Conservation (phyloP, 2,113 vertebrate species). For the Empidonax traillii region DNA sequence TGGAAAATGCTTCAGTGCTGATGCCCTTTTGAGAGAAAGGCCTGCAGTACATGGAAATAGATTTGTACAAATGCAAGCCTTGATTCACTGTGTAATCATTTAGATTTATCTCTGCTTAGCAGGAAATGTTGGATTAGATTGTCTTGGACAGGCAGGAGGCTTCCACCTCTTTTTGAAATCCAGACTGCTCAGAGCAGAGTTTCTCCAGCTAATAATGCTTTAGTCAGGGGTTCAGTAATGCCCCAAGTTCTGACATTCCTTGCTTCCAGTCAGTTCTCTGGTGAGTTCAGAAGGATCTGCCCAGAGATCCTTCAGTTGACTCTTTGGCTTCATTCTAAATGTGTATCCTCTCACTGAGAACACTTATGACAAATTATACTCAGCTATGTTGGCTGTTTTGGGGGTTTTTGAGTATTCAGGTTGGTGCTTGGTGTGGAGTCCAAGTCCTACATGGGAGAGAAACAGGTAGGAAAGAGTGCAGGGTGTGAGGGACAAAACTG, state of each 20-base stretch:
- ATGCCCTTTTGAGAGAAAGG: neutral
- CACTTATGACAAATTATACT: neutral
- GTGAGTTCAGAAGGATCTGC: neutral
- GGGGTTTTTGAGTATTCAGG: neutral
- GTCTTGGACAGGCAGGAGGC: neutral
- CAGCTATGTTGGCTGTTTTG: neutral
- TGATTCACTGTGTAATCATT: neutral
- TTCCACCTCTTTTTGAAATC: neutral
- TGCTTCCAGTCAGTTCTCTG: neutral
- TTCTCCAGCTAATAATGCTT: neutral
- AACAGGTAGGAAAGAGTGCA: neutral
- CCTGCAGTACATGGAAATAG: neutral
- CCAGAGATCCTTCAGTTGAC: neutral
- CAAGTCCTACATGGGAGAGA: rapidly evolving
- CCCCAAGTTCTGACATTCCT: neutral
- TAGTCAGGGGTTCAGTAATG: neutral
- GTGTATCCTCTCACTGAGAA: neutral
- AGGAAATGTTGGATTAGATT: neutral
- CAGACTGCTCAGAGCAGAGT: neutral
- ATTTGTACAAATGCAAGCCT: neutral
- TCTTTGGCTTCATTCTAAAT: neutral
- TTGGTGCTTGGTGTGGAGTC: neutral
- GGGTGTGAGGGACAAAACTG: neutral
- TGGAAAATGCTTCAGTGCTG: neutral
- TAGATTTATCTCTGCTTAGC: neutral